Conservation (phyloP, 1,140 invertebrate species). For the Ganaspis sp. region DNA sequence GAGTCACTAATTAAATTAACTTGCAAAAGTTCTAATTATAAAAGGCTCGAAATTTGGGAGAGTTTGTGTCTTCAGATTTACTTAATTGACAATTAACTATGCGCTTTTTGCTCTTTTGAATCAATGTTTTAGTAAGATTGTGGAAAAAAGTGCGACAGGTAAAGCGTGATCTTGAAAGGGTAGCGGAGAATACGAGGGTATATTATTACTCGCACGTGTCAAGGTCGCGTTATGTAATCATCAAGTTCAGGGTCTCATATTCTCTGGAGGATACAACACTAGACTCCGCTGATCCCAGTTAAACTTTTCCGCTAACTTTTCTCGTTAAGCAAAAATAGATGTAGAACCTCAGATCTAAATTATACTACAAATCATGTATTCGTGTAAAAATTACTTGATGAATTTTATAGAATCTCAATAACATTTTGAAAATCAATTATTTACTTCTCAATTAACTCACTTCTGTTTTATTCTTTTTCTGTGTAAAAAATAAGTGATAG, state of each 20-base stretch:
- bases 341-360: too few species aligned
- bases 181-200: conserved; percentile 2
- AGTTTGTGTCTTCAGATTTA: too few species aligned
- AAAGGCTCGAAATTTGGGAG: too few species aligned
- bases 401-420: too few species aligned
- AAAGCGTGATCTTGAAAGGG: conserved; percentile 9
- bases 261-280: background rate
- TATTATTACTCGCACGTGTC: conserved; percentile 28
- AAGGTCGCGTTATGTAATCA: conserved; percentile 11
- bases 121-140: background rate
- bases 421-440: too few species aligned
- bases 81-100: background rate
- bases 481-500: too few species aligned
- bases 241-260: conserved; percentile 10
- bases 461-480: too few species aligned
- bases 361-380: too few species aligned
- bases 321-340: background rate
- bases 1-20: too few species aligned
- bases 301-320: conserved; percentile 8
- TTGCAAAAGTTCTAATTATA: too few species aligned
- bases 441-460: too few species aligned
- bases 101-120: background rate
- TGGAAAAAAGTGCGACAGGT: background rate
- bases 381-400: too few species aligned
- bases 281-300: background rate